Percentiles rank a stretch among this genome's conserved stretches.
These are phyloP conservation scores for Scopus umbretta DNA, from an alignment of 2,113 vertebrate genomes.

Conservation along the genomic window DNA sequence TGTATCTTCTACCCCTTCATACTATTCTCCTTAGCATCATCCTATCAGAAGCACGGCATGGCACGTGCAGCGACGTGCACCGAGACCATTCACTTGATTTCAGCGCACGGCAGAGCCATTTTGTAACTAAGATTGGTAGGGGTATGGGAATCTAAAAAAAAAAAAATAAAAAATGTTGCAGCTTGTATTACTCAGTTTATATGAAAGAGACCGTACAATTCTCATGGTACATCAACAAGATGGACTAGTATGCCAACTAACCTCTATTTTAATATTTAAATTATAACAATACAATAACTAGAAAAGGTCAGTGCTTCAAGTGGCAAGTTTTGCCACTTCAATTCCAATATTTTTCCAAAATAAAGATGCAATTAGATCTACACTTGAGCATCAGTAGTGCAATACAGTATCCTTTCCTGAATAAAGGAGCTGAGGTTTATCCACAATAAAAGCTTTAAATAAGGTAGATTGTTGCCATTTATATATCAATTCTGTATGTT, in stretches of 20 bases:
- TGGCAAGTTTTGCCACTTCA: slow-evolving; percentile 62
- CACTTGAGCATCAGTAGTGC: slow-evolving; percentile 72
- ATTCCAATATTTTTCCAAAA: slow-evolving; percentile 69
- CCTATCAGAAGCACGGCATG: not conserved
- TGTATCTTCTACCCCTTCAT: not conserved
- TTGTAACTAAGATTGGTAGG: not conserved
- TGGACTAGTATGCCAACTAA: slow-evolving; percentile 65
- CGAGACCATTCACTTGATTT: not conserved
- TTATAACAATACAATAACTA: slow-evolving; percentile 74
- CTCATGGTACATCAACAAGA: slow-evolving; percentile 64
- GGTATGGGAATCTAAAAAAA: not conserved
- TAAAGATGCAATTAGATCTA: slow-evolving; percentile 71
- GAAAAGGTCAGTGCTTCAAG: slow-evolving; percentile 73
- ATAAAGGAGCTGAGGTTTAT: slow-evolving; percentile 74
- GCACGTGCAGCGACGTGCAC: slow-evolving; percentile 14
- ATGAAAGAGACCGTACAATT: slow-evolving; percentile 34
- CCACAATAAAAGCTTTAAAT: slow-evolving; percentile 75
- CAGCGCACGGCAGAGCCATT: not conserved
- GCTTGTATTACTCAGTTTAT: slow-evolving; percentile 14
- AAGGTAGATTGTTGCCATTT: slow-evolving; percentile 72
- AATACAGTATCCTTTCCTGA: slow-evolving; percentile 72
- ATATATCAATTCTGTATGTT: slow-evolving; percentile 65
- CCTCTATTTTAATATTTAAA: slow-evolving; percentile 75
- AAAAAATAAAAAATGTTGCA: not conserved
- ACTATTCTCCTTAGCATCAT: slow-evolving; percentile 20